Evolutionary conservation across 2,113 vertebrate genomes (phyloP), one percentile per base, ranked within the genome.

Genomic region (Phaethornis superciliosus): DNA sequence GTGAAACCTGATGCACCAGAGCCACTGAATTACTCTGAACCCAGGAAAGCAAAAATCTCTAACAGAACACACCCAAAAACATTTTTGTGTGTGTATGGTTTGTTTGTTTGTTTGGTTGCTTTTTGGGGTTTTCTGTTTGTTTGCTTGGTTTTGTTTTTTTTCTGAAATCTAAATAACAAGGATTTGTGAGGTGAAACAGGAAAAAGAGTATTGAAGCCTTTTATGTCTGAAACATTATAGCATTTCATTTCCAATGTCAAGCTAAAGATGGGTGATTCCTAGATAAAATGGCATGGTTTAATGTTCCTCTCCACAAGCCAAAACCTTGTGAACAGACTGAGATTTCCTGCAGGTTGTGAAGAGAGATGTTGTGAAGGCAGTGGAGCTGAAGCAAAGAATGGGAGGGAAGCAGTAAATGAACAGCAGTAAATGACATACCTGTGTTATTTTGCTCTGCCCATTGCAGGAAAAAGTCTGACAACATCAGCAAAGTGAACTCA

Each of bases 1-100:
- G 44, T 92, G 95, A 95, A 97, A 96, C 76, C 78, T 89, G 91
- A 94, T 64, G 63, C 90, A 89, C 56, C 88, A 71, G 86, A 94
- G 77, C 42, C 74, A 68, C 59, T 28, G 40, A 89, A 64, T 76
- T 75, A 58, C 63, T 89, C 72, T 71, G 55, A 8, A 23, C 33
- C 32, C 28, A 59, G 42, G 67, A 55, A 51, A 68, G 44, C 15
- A 65, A 85, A 94, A 81, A 58, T 14, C 33, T 70, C 33, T 54
- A 81, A 52, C 37, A 80, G 27, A 37, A 63, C 15, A 55, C 23
- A 46, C 62, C 71, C 60, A 24, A n/a, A 67, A 44, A 13, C 12
- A 22, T 49, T 49, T 22, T 22, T 40, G 40, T 40, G 40, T 40
- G 40, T 40, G 40, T 40, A 12, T 40, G 40, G 40, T 11, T 40